Evolutionary conservation across 2,113 vertebrate genomes (phyloP), one percentile per base, ranked within the genome.

Genomic region (Datnioides undecimradiatus): DNA sequence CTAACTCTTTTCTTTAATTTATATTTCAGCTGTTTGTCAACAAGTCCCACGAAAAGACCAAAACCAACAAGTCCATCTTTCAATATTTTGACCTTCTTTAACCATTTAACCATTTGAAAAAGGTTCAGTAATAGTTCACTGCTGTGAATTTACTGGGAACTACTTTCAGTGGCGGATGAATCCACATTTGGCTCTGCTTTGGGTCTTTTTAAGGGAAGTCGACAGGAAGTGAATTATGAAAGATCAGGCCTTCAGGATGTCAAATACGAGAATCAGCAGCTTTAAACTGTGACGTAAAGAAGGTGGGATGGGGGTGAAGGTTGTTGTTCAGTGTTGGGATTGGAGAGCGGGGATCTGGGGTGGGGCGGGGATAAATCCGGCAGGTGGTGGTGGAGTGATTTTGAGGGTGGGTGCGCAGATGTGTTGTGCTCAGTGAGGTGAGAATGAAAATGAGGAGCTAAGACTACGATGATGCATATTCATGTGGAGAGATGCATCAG

Each of bases 401-500:
- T 36, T 21, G 5, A 38, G 40, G 67, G 58, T 27, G 45, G 55
- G 54, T 59, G 52, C 1, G 23, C 43, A 51, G 19, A 33, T 76
- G 64, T 77, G 62, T 27, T 31, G 19, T 36, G n/a, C 51, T 34
- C 14, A 17, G 49, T 14, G 38, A 2, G 23, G 25, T 27, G 75
- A 27, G 25, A 45, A 45, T 23, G 6, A 55, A 27, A 52, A 71
- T 55, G 48, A 63, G 16, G 3, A 7, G 8, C 33, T 29, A 5
- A 41, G 40, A 43, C 7, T 52, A 36, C 36, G 33, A 55, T 5
- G 38, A 63, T 54, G 48, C 63, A 71, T 64, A 46, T 79, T 38
- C 76, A 79, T 48, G 76, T 79, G 76, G 31, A 64, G 46, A 48
- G 6, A 60, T 12, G 51, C 25, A 0, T 46, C 1, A 0, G 14